Evolutionary conservation across 2,113 vertebrate species (phyloP).

Genomic region (Ochotona princeps): DNA sequence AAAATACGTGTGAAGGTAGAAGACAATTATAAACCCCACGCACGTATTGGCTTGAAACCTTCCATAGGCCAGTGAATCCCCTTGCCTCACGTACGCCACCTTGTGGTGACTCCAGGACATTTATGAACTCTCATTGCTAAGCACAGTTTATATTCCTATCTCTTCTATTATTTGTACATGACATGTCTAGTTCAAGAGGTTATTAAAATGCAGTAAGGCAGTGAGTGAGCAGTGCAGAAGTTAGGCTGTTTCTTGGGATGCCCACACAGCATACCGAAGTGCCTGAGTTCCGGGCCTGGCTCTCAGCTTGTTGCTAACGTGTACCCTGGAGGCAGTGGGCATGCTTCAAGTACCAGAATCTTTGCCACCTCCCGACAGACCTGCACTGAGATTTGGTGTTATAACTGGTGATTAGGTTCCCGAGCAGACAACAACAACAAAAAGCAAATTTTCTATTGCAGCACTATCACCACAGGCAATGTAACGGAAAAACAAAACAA

Average conservation of each 20-base stretch:
- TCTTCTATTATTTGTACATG: conserved; percentile 13
- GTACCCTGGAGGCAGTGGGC: too few species aligned
- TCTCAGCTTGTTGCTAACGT: too few species aligned
- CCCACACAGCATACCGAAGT: too few species aligned
- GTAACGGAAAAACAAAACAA: conserved; percentile 33
- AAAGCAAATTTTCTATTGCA: conserved; percentile 29
- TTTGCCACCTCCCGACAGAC: too few species aligned
- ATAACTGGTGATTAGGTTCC: not conserved
- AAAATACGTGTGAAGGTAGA: not conserved
- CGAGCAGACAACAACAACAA: not conserved
- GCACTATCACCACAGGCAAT: conserved; percentile 36
- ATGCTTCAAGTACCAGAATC: too few species aligned
- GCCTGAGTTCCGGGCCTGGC: too few species aligned
- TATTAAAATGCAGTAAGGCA: too few species aligned
- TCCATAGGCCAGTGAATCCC: not conserved
- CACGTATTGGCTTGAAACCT: conserved; percentile 13
- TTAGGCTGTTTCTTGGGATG: too few species aligned
- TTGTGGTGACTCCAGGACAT: conserved; percentile 40
- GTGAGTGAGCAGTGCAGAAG: too few species aligned
- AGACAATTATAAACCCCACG: not conserved
- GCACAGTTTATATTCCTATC: not conserved
- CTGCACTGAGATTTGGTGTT: not conserved
- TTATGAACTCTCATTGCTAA: not conserved
- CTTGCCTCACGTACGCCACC: conserved; percentile 1
- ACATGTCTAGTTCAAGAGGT: too few species aligned